Evolutionary conservation across 2,888 invertebrate genomes (phyloP), one percentile per base, ranked within the genome.

Genomic region (Hydroisotoma schaefferi): DNA sequence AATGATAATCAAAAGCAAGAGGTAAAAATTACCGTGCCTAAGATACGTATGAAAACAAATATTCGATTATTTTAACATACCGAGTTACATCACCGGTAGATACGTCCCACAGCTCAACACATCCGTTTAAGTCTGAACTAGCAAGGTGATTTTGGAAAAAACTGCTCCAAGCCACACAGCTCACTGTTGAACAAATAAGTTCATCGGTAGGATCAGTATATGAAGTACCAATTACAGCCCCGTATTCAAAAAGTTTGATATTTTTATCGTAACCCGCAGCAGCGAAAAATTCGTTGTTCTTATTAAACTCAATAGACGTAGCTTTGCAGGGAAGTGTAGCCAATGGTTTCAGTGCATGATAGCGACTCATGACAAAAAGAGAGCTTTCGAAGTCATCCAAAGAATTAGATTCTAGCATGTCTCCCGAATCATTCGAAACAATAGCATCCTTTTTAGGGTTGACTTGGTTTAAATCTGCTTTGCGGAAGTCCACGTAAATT

Each of bases 221-320:
- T 87, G 87, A 84, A 77, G 92, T 91, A 48, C 87, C 82, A 46
- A 93, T 85, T 38, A 94, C 91, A 27, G 86, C 83, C 43, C 86
- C 85, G 78, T 90, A 94, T 76, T 94, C 93, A 78, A 90, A 94
- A 54, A 92, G 87, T 80, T 94, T 94, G 60, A 95, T 94, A 63
- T 91, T 84, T 76, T 92, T 93, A 0, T 94, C 94, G 12, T 95
- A 94, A 2, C 95, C 94, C 29, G 94, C 94, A 72, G 95, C 93
- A 0, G 94, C 94, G 79, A 95, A 94, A 77, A 87, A 89, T 79
- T 95, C 94, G 76, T 90, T 88, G 78, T 95, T 94, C 77, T 93
- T 90, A 76, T 95, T 94, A 79, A 95, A 95, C 78, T 94, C 94
- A 71, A 95, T 94, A 73, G 93, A 93, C 25, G 89, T 89, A 5